Evolutionary conservation across 2,888 invertebrate species (phyloP).

Genomic region (Hypolimnas misippus): DNA sequence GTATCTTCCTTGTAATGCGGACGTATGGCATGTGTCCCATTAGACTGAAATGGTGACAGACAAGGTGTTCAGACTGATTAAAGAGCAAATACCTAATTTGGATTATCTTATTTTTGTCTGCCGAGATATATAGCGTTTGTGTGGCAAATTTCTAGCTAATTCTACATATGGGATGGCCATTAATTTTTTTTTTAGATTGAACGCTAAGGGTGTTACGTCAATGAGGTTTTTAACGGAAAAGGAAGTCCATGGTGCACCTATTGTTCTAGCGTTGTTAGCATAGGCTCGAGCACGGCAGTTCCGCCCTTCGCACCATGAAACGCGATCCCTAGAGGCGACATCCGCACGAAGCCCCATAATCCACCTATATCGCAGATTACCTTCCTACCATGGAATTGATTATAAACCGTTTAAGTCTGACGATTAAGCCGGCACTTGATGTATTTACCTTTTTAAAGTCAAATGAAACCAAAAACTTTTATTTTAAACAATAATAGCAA

Average conservation of each 20-base stretch:
- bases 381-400: conserved; percentile 41
- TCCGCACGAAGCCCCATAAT: conserved; percentile 81
- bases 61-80: conserved; percentile 27
- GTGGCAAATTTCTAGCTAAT: too few species aligned
- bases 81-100: conserved; percentile 14
- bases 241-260: conserved; percentile 41
- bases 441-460: neutral
- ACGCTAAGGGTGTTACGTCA: conserved; percentile 21
- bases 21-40: conserved; percentile 61
- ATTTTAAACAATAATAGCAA: neutral
- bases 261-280: conserved; percentile 42
- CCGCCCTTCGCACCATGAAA: conserved; percentile 71
- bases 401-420: conserved; percentile 39
- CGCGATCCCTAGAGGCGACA: conserved; percentile 71
- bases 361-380: conserved; percentile 52
- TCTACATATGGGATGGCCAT: too few species aligned
- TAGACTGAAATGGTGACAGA: conserved; percentile 47
- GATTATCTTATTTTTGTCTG: conserved; percentile 10
- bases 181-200: neutral
- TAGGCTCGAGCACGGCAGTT: conserved; percentile 64
- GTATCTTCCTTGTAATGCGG: conserved; percentile 67
- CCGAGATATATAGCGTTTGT: too few species aligned
- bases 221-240: conserved; percentile 35
- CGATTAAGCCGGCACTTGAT: conserved; percentile 10
- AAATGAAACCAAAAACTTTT: neutral